A percentile compares a stretch with the other conserved stretches of the same genome.
Conservation (phyloP, 2,113 vertebrate genomes). For the Carassius auratus region DNA sequence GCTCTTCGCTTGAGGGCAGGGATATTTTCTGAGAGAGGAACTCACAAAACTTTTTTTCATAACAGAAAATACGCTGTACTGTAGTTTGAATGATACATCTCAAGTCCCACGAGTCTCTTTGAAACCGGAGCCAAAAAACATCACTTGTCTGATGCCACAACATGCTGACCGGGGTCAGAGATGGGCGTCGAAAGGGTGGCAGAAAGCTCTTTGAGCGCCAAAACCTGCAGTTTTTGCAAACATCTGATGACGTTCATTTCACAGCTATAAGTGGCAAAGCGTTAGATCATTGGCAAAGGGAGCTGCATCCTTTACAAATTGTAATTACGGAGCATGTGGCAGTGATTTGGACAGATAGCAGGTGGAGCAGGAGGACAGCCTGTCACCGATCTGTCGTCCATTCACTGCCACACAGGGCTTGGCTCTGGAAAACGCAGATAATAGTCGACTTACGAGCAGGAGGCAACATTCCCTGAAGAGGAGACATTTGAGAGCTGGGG, state of each 20-base stretch:
- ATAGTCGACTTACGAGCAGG: constrained; percentile 9
- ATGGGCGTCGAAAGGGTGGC: constrained; percentile 39
- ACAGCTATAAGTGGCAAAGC: constrained; percentile 36
- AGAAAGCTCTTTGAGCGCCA: constrained; percentile 22
- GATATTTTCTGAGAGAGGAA: not conserved
- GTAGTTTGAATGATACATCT: no score
- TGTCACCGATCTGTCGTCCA: constrained; percentile 63
- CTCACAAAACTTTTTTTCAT: not conserved
- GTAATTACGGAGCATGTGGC: constrained; percentile 63
- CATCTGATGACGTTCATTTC: constrained; percentile 31
- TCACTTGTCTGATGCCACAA: not conserved
- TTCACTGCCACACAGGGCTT: constrained; percentile 44
- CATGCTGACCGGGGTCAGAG: constrained; percentile 11
- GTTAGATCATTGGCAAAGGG: constrained; percentile 22
- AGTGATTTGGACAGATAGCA: constrained; percentile 58
- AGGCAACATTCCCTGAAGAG: constrained; percentile 11
- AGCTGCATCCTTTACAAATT: constrained; percentile 49
- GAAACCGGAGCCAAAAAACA: not conserved
- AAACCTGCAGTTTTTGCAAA: not conserved
- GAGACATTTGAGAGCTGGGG: not conserved
- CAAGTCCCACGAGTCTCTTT: no score
- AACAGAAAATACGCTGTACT: no score
- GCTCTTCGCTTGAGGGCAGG: constrained; percentile 14
- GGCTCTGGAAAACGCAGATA: constrained; percentile 11
- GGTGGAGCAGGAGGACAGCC: constrained; percentile 63